Percentiles rank a stretch among this genome's conserved stretches.
Conservation (phyloP, 2,113 vertebrate genomes). For the Petromus typicus region DNA sequence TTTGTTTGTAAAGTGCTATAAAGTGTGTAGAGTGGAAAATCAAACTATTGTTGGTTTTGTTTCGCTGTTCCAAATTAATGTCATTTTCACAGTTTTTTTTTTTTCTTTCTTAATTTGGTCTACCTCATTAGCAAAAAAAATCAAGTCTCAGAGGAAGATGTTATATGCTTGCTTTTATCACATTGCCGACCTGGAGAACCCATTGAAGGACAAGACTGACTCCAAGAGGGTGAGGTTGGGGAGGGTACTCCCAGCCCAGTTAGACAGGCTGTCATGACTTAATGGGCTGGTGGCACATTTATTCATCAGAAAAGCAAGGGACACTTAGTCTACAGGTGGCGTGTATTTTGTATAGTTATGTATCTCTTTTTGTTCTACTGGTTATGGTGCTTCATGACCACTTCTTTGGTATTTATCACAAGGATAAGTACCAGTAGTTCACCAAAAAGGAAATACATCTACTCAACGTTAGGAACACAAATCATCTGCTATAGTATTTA, state of each 20-base stretch:
- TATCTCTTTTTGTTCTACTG: not conserved
- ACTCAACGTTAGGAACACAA: not conserved
- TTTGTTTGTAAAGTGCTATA: constrained; percentile 52
- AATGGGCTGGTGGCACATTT: fast-evolving
- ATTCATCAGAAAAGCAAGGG: not conserved
- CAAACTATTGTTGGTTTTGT: constrained; percentile 52
- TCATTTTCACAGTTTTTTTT: constrained; percentile 52
- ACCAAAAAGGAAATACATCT: not conserved
- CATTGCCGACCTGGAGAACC: not conserved
- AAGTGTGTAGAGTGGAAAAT: constrained; percentile 50
- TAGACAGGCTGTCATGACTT: fast-evolving
- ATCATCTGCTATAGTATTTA: not conserved
- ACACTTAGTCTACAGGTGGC: too few species aligned
- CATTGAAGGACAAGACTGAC: not conserved
- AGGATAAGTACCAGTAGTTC: not conserved
- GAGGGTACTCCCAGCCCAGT: not conserved
- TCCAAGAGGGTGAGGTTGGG: fast-evolving
- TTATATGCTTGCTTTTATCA: not conserved
- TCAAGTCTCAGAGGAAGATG: constrained; percentile 60
- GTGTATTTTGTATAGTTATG: too few species aligned
- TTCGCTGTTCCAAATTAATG: constrained; percentile 56
- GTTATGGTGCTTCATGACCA: not conserved
- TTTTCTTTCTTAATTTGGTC: constrained; percentile 35
- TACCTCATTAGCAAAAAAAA: constrained; percentile 52
- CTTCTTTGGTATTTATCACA: constrained; percentile 19